Evolutionary conservation across 2,888 invertebrate genomes (phyloP).

Genomic region (Agrotis exclamationis): DNA sequence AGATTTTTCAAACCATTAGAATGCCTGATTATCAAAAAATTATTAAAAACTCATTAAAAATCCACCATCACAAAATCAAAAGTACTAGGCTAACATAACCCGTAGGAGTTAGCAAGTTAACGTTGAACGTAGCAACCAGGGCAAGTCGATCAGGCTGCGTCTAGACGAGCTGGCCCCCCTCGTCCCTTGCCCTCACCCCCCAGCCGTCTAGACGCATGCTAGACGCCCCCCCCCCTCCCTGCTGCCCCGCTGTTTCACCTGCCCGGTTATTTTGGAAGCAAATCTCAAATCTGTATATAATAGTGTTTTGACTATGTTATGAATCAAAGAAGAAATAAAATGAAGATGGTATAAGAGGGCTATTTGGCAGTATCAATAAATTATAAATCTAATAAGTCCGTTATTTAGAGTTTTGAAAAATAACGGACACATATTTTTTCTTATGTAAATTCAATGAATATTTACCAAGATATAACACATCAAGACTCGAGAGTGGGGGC

Average conservation of each 20-base stretch:
- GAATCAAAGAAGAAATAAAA: background rate
- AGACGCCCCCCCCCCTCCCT: constrained; percentile 43
- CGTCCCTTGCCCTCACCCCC: constrained; percentile 18
- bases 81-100: constrained; percentile 39
- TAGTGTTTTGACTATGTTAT: background rate
- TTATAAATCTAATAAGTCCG: too few relatives aligned
- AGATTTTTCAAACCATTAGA: too few relatives aligned
- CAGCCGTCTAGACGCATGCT: constrained; percentile 56
- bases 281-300: constrained; percentile 5
- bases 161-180: constrained; percentile 41
- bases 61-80: background rate
- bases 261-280: constrained; percentile 35
- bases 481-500: too few relatives aligned
- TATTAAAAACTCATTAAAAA: background rate
- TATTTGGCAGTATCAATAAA: too few relatives aligned
- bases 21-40: too few relatives aligned
- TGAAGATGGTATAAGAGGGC: too few relatives aligned
- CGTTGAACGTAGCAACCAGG: constrained; percentile 49
- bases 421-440: too few relatives aligned
- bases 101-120: constrained; percentile 22
- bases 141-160: constrained; percentile 56
- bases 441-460: too few relatives aligned
- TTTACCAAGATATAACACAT: too few relatives aligned
- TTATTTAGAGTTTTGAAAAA: too few relatives aligned
- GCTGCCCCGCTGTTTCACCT: constrained; percentile 30